Conservation (phyloP, 1,140 invertebrate genomes). For the Conopomorpha cramerella region DNA sequence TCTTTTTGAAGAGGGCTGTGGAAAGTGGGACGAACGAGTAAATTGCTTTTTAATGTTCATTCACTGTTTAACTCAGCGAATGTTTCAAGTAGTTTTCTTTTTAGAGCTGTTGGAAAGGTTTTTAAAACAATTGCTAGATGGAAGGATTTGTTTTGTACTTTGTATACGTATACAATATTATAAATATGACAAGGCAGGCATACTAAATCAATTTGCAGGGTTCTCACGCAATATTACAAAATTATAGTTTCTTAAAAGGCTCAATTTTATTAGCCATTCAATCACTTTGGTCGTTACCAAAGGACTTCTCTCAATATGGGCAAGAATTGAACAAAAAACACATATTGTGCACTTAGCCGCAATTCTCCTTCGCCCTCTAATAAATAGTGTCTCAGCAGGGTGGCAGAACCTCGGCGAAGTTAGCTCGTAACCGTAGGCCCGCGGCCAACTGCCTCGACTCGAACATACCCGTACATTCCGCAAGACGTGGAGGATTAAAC, state of each 20-base stretch:
- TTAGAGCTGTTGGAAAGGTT: background rate
- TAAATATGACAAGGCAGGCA: too few species aligned
- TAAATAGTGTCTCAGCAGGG: conserved; percentile 31
- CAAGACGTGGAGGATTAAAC: conserved; percentile 54
- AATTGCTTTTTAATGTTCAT: conserved; percentile 34
- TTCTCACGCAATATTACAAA: too few species aligned
- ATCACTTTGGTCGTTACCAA: too few species aligned
- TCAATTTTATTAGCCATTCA: too few species aligned
- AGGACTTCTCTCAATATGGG: too few species aligned
- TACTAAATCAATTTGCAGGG: too few species aligned
- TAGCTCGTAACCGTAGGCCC: too few species aligned
- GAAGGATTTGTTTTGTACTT: too few species aligned
- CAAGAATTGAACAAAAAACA: background rate
- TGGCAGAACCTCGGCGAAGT: too few species aligned
- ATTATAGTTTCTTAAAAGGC: too few species aligned
- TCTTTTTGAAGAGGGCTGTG: conserved; percentile 28
- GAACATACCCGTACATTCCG: conserved; percentile 52
- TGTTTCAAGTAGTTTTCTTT: too few species aligned
- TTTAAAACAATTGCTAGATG: background rate
- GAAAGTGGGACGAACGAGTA: conserved; percentile 29
- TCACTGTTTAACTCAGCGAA: conserved; percentile 11
- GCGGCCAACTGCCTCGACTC: conserved; percentile 48
- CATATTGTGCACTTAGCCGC: conserved; percentile 15
- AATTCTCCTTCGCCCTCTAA: conserved; percentile 28
- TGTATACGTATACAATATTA: too few species aligned